These are phyloP conservation scores for Morpho achilles DNA, from an alignment of 2,888 invertebrate genomes.

Conservation along the genomic window DNA sequence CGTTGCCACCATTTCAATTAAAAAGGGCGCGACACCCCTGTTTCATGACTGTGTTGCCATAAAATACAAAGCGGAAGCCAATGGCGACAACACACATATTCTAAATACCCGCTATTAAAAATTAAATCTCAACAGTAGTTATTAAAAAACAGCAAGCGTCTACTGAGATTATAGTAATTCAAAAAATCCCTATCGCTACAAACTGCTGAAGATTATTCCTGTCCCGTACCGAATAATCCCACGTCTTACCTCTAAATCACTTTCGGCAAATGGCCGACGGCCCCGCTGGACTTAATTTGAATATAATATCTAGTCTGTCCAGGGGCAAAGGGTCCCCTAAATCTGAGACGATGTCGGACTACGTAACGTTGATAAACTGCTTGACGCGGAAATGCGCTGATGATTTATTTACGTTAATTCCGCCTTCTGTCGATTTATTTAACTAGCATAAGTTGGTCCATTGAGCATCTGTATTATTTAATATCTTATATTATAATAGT, in stretches of 20 bases:
- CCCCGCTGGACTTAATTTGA: constrained; percentile 36
- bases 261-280: constrained; percentile 29
- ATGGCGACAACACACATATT: too few relatives aligned
- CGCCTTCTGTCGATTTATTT: constrained; percentile 27
- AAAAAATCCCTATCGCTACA: constrained; percentile 22
- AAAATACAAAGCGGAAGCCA: too few relatives aligned
- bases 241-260: constrained; percentile 34
- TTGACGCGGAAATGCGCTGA: constrained; percentile 26
- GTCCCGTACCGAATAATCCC: constrained; percentile 26
- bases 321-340: constrained; percentile 25
- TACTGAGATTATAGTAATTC: constrained; percentile 10
- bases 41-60: too few relatives aligned
- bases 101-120: too few relatives aligned
- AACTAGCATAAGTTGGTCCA: constrained; percentile 7
- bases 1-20: too few relatives aligned
- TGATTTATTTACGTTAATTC: constrained; percentile 33
- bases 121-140: too few relatives aligned
- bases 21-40: too few relatives aligned
- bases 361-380: constrained; percentile 32
- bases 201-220: constrained; percentile 24
- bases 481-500: too few relatives aligned
- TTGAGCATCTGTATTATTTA: background rate
- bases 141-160: too few relatives aligned
- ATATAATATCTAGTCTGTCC: constrained; percentile 29
- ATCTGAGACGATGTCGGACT: constrained; percentile 23